These are phyloP conservation scores for Drosophila murphyi DNA, from an alignment of 1,140 invertebrate species.

Conservation along the genomic window DNA sequence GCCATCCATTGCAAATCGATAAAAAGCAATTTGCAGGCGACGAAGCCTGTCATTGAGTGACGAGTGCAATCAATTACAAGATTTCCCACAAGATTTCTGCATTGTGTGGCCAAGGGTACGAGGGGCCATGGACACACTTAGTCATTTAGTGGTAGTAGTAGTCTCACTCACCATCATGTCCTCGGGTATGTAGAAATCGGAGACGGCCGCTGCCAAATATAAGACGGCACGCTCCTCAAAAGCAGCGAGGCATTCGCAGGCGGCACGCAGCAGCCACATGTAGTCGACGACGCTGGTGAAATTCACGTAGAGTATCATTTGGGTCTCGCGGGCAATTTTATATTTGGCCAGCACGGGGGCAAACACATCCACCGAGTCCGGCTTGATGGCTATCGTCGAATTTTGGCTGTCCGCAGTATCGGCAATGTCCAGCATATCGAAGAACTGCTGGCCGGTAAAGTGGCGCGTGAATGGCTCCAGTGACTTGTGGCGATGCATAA, in stretches of 20 bases:
- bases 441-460: conserved; percentile 91
- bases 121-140: conserved; percentile 68
- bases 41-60: conserved; percentile 54
- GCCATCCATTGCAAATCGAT: conserved; percentile 64
- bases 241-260: conserved; percentile 90
- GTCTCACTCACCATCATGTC: conserved; percentile 93
- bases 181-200: conserved; percentile 98
- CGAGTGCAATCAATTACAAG: conserved; percentile 79
- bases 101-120: neutral
- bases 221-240: conserved; percentile 90
- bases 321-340: conserved; percentile 87
- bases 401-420: conserved; percentile 85
- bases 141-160: too few relatives aligned
- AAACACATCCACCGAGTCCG: conserved; percentile 89
- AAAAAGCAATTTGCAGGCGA: conserved; percentile 72
- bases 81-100: conserved; percentile 68
- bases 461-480: conserved; percentile 95
- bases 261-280: conserved; percentile 94
- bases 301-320: conserved; percentile 89
- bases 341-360: conserved; percentile 90
- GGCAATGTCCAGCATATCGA: conserved; percentile 91
- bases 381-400: conserved; percentile 88
- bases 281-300: conserved; percentile 97
- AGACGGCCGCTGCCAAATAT: conserved; percentile 98
- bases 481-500: conserved; percentile 92